Percentiles rank a stretch among this genome's conserved stretches.
Evolutionary conservation across 2,888 invertebrate species (phyloP).

Genomic region (Heliconius ismenius): DNA sequence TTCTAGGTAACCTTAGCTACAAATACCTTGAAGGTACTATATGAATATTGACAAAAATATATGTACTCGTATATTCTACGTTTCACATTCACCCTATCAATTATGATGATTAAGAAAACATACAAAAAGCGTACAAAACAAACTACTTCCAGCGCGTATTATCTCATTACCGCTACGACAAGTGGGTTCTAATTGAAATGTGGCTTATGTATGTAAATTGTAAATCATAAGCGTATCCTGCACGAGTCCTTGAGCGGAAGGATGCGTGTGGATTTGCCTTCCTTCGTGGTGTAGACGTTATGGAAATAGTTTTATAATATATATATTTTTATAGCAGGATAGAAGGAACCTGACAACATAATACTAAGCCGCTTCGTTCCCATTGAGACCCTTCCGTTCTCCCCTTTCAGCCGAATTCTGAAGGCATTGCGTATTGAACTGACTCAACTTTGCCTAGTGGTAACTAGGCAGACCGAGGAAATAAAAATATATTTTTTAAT

Average conservation of each 20-base stretch:
- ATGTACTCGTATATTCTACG: not conserved
- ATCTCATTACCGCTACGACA: constrained; percentile 7
- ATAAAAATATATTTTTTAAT: too few relatives aligned
- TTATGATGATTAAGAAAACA: not conserved
- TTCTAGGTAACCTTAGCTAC: too few relatives aligned
- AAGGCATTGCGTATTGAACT: too few relatives aligned
- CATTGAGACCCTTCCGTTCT: too few relatives aligned
- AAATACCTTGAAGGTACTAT: too few relatives aligned
- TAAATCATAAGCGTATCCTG: constrained; percentile 5
- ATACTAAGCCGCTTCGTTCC: too few relatives aligned
- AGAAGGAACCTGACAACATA: too few relatives aligned
- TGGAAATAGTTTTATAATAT: not conserved
- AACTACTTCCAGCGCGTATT: not conserved
- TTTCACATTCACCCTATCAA: not conserved
- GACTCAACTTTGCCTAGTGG: too few relatives aligned
- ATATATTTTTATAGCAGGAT: not conserved
- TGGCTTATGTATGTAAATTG: constrained; percentile 14
- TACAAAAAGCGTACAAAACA: not conserved
- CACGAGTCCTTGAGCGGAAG: constrained; percentile 14
- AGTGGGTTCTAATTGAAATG: constrained; percentile 17
- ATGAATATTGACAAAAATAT: too few relatives aligned
- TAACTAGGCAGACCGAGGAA: too few relatives aligned
- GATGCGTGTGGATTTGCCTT: not conserved
- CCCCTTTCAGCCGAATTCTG: too few relatives aligned
- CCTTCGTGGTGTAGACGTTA: not conserved